phyloP scores from a whole-genome alignment of 1,140 invertebrate species.

The Lucilia cuprina region DNA sequence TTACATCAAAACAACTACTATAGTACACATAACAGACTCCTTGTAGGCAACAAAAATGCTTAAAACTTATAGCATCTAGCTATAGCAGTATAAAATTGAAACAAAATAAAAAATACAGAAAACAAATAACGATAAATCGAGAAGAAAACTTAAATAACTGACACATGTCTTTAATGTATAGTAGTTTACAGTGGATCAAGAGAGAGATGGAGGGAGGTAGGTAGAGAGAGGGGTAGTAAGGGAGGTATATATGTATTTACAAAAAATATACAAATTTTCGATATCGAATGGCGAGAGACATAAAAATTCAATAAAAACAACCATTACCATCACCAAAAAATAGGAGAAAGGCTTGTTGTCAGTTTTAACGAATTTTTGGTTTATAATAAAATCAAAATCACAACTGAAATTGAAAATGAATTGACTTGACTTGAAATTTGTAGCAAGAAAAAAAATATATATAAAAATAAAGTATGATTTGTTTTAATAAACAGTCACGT shows the following conservation, averaged over 20 bases:
- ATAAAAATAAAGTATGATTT: not conserved
- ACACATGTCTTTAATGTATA: not conserved
- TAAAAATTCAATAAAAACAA: not conserved
- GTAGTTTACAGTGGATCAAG: not conserved
- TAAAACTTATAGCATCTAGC: not conserved
- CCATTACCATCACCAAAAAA: not conserved
- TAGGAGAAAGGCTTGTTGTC: not conserved
- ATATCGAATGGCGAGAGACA: not conserved
- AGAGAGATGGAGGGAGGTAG: no score
- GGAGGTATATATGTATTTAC: not conserved
- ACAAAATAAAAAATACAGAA: not conserved
- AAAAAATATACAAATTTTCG: not conserved
- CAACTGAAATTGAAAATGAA: not conserved
- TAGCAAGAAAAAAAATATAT: not conserved
- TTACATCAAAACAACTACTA: not conserved
- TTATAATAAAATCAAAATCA: not conserved
- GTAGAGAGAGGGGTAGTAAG: not conserved
- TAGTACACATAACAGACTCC: not conserved
- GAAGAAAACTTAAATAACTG: constrained; percentile 13
- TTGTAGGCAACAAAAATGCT: not conserved
- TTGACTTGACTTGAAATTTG: not conserved
- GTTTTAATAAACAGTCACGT: not conserved
- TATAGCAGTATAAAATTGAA: not conserved
- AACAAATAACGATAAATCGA: constrained; percentile 6
- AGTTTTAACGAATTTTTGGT: constrained; percentile 6